Evolutionary conservation across 2,797 vertebrate species (phyloP).

Genomic region (Anabas testudineus): DNA sequence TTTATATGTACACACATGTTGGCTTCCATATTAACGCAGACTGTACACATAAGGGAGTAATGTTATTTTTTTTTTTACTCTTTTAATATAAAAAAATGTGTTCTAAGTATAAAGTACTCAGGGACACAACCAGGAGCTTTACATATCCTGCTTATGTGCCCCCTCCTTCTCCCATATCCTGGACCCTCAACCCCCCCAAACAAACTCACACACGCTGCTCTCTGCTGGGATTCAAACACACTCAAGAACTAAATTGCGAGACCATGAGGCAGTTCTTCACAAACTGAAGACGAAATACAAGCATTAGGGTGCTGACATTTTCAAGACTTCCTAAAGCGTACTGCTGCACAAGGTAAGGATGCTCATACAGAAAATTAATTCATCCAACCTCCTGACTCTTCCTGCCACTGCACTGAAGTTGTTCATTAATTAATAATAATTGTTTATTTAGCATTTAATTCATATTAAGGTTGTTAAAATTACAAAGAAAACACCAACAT

Average conservation of each 20-base stretch:
- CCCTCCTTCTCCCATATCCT: slow-evolving; percentile 1
- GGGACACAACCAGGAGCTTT: slow-evolving; percentile 25
- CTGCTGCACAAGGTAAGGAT: slow-evolving; percentile 7
- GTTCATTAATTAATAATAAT: not conserved
- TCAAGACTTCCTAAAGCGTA: not conserved
- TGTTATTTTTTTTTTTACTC: too few relatives aligned
- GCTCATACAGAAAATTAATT: not conserved
- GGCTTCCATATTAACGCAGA: too few relatives aligned
- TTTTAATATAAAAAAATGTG: too few relatives aligned
- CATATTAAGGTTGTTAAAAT: too few relatives aligned
- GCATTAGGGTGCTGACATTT: not conserved
- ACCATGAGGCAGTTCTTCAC: not conserved
- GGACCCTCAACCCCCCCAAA: slow-evolving; percentile 16
- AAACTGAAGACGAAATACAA: not conserved
- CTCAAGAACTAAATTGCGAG: not conserved
- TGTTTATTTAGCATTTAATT: too few relatives aligned
- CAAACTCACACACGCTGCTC: slow-evolving; percentile 2
- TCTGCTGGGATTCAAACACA: not conserved
- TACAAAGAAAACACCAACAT: too few relatives aligned
- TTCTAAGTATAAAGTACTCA: not conserved
- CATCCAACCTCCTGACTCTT: not conserved
- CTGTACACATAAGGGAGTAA: too few relatives aligned
- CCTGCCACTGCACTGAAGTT: too few relatives aligned
- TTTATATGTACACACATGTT: too few relatives aligned
- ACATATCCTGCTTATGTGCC: slow-evolving; percentile 44